A percentile compares a stretch with the other conserved stretches of the same genome.
Evolutionary conservation across 1,140 invertebrate genomes (phyloP).

Genomic region (Drosophila miranda): DNA sequence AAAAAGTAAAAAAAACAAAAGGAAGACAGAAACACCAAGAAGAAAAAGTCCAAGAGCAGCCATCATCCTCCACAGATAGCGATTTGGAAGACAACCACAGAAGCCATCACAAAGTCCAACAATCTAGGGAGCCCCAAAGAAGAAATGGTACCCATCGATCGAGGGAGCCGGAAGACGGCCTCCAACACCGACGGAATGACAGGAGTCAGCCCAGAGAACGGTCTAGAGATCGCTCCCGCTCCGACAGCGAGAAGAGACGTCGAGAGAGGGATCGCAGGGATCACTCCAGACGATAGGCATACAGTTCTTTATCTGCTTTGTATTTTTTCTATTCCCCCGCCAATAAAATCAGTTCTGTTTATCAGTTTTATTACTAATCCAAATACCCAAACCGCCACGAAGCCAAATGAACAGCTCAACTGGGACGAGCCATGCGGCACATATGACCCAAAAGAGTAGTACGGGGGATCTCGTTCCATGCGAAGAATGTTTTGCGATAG

Average conservation of each 20-base stretch:
- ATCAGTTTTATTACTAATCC: no score
- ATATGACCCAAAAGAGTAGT: no score
- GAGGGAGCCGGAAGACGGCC: constrained; percentile 28
- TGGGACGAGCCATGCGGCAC: no score
- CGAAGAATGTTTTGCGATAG: no score
- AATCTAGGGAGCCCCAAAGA: no score
- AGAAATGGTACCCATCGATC: constrained; percentile 21
- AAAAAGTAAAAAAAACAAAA: constrained; percentile 53
- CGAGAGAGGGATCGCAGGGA: constrained; percentile 44
- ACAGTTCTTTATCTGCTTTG: constrained; percentile 17
- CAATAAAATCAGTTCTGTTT: constrained; percentile 26
- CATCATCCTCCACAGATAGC: constrained; percentile 44
- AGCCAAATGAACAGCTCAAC: no score
- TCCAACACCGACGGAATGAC: constrained; percentile 30
- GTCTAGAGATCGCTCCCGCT: constrained; percentile 34
- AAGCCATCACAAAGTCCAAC: constrained; percentile 24
- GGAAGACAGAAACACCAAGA: constrained; percentile 45
- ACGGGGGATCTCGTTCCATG: no score
- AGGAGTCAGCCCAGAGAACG: constrained; percentile 30
- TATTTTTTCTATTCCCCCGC: neutral
- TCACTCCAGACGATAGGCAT: constrained; percentile 35
- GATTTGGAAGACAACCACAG: constrained; percentile 32
- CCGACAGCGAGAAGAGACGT: constrained; percentile 28
- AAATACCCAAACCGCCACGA: no score
- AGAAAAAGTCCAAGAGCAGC: constrained; percentile 41